Base-by-base conservation (phyloP, 2,888 invertebrate species). In the Liopterus haemorrhoidalis region DNA sequence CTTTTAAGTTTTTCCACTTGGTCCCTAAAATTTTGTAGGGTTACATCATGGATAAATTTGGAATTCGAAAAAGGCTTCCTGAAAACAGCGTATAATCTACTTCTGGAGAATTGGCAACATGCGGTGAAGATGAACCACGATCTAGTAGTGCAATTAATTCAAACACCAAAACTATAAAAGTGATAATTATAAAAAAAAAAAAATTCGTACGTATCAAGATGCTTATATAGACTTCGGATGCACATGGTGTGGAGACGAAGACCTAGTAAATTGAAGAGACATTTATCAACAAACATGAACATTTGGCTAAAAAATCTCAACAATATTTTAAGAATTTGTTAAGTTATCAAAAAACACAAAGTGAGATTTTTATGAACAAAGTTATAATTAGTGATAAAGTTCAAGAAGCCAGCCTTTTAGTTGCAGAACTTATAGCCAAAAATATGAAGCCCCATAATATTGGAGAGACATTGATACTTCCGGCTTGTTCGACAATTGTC, bases 401-500 rank as follows among this genome's bases (percentile, higher is more conserved):
- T 18, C 19, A 21, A 18, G 19, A 36, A 11, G 36, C 18, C 19
- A 33, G n/a, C n/a, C n/a, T n/a, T n/a, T n/a, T n/a, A n/a, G n/a
- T n/a, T n/a, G n/a, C n/a, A n/a, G n/a, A n/a, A n/a, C n/a, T n/a
- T n/a, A n/a, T n/a, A n/a, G n/a, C n/a, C n/a, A n/a, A n/a, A n/a
- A n/a, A n/a, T n/a, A 36, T 36, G 19, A 36, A 36, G 36, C 21
- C 36, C 21, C 36, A 36, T 36, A 36, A 5, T 36, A 20, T 36
- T 20, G 36, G 36, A 14, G 36, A 22, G 24, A 37, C 37, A n/a
- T 37, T 37, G 37, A 37, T 22, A 24, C 21, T 22, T 15, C 37
- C 12, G 37, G 22, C 24, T 4, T 37, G 37, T 22, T 24, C 37
- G 14, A 25, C 22, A 37, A 37, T 37, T 37, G 37, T 37, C 24